These are phyloP conservation scores for Ichneumon xanthorius DNA, from an alignment of 2,888 invertebrate genomes.

Conservation along the genomic window DNA sequence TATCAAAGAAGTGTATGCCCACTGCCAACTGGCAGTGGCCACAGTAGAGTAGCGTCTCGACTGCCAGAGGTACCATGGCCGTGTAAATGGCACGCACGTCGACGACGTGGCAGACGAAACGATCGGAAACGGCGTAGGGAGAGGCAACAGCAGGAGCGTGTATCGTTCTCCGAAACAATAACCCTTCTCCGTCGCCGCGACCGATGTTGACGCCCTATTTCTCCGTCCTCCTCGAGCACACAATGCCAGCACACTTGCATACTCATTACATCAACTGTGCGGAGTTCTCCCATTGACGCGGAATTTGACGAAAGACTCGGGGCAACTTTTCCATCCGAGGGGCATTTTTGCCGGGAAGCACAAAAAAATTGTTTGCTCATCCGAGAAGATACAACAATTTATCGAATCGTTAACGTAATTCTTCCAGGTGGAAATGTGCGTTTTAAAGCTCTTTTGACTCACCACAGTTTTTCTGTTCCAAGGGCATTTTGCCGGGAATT, in stretches of 20 bases:
- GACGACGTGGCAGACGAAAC: slow-evolving; percentile 45
- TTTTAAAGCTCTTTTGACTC: too few relatives aligned
- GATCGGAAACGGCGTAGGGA: slow-evolving; percentile 45
- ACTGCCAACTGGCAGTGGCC: background rate
- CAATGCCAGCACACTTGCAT: slow-evolving; percentile 69
- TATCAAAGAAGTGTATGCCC: too few relatives aligned
- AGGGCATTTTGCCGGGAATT: too few relatives aligned
- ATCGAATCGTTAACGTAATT: background rate
- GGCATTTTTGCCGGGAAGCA: background rate
- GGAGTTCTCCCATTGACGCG: slow-evolving; percentile 73
- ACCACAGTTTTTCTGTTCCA: too few relatives aligned
- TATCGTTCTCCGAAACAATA: slow-evolving; percentile 79
- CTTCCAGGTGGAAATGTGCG: background rate
- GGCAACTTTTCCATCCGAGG: background rate
- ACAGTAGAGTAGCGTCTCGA: background rate
- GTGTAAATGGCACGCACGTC: slow-evolving; percentile 56
- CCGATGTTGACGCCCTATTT: slow-evolving; percentile 55
- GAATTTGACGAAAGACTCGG: slow-evolving; percentile 64
- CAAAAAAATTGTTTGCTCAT: background rate
- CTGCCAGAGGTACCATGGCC: slow-evolving; percentile 13
- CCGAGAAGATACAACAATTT: background rate
- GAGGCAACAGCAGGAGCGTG: slow-evolving; percentile 62
- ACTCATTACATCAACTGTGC: slow-evolving; percentile 74
- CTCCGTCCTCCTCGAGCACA: slow-evolving; percentile 37
- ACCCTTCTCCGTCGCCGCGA: slow-evolving; percentile 75